phyloP scores from a whole-genome alignment of 64 coral and sea anemone genomes.

The Anthopleura sola region DNA sequence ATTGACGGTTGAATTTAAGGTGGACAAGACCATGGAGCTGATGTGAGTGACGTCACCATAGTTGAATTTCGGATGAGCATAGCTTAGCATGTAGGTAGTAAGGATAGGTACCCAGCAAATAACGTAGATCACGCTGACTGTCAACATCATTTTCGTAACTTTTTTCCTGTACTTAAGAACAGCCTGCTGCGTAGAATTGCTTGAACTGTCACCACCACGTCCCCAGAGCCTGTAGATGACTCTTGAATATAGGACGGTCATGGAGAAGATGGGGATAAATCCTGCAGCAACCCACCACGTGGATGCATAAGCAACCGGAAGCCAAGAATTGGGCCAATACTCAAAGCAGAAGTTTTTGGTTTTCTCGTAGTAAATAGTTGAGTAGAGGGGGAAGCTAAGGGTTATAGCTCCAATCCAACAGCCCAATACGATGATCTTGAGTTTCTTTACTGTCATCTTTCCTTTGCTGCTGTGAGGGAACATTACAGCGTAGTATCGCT shows the following conservation, averaged over 20 bases:
- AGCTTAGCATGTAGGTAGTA: conserved; percentile 59
- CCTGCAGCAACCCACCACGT: conserved; percentile 38
- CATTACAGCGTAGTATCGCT: conserved; percentile 56
- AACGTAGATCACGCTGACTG: conserved; percentile 42
- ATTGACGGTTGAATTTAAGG: conserved; percentile 54
- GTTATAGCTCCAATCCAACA: conserved; percentile 44
- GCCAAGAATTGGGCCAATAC: conserved; percentile 42
- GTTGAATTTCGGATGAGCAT: conserved; percentile 11
- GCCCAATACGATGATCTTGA: conserved; percentile 12
- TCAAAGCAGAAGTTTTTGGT: conserved; percentile 52
- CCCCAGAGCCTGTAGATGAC: conserved; percentile 47
- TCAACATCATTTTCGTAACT: conserved; percentile 66
- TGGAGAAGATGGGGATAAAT: conserved; percentile 26
- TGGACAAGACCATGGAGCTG: conserved; percentile 36
- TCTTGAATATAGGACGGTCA: conserved; percentile 38
- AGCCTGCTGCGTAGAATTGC: conserved; percentile 25
- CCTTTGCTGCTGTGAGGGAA: conserved; percentile 32
- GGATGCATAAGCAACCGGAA: conserved; percentile 39
- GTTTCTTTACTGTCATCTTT: conserved; percentile 47
- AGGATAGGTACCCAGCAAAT: conserved; percentile 57
- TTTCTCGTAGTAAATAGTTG: conserved; percentile 31
- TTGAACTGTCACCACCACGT: background rate
- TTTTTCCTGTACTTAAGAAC: conserved; percentile 52
- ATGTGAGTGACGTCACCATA: conserved; percentile 57
- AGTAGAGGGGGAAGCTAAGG: conserved; percentile 41